Evolutionary conservation across 1,140 invertebrate species (phyloP).

Genomic region (Lepeophtheirus salmonis): DNA sequence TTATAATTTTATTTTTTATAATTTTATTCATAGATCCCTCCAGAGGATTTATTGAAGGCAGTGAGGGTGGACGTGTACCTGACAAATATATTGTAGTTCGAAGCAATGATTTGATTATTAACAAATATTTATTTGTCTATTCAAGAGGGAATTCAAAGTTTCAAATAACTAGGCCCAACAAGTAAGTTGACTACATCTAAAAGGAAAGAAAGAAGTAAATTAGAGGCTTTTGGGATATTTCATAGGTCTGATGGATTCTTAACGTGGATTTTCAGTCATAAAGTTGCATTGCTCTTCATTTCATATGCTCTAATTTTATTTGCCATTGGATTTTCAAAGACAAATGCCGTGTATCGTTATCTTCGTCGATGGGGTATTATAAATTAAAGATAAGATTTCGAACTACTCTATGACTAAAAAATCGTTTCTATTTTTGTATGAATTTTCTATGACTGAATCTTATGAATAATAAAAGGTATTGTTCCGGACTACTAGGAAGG

Average conservation of each 20-base stretch:
- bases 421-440: too few species aligned
- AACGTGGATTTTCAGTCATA: background rate
- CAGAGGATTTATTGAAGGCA: background rate
- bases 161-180: too few species aligned
- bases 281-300: background rate
- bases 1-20: background rate
- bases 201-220: background rate
- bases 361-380: background rate
- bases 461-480: too few species aligned
- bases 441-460: too few species aligned
- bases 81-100: conserved; percentile 1
- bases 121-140: background rate
- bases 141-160: background rate
- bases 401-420: too few species aligned
- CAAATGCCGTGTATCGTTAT: background rate
- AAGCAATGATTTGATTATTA: conserved; percentile 2
- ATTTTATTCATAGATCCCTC: background rate
- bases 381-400: too few species aligned
- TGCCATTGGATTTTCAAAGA: background rate
- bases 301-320: background rate
- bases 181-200: background rate
- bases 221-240: background rate
- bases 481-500: too few species aligned
- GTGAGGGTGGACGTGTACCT: background rate
- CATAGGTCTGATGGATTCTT: background rate